Percentiles rank a stretch among this genome's conserved stretches.
Conservation (phyloP, 64 coral and sea anemone species). For the Anthopleura sola region DNA sequence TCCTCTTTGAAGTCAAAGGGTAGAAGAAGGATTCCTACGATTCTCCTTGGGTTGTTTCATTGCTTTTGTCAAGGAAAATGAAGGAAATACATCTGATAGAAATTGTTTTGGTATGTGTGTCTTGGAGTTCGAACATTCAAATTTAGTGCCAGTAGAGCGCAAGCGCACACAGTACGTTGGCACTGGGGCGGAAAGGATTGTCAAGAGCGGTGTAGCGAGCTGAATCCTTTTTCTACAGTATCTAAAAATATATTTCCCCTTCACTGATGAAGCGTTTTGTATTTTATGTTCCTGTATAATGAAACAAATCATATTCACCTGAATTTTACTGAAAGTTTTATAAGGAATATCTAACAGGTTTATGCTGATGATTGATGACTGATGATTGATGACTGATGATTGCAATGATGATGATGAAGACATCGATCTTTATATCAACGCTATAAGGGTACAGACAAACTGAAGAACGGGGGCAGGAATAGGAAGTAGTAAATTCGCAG, state of each 20-base stretch:
- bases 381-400: no score
- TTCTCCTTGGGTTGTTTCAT: neutral
- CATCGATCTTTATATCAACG: no score
- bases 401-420: no score
- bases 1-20: neutral
- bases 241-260: neutral
- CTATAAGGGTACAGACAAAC: no score
- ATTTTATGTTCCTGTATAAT: neutral
- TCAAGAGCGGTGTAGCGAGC: neutral
- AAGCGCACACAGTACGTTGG: neutral
- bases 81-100: slow-evolving; percentile 12
- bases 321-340: no score
- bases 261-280: neutral
- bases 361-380: no score
- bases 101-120: slow-evolving; percentile 11
- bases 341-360: no score
- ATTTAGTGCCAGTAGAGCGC: slow-evolving; percentile 15
- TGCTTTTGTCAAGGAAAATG: slow-evolving; percentile 10
- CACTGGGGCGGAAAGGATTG: neutral
- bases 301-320: neutral
- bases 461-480: no score
- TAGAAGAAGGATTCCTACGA: neutral
- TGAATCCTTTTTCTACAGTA: neutral
- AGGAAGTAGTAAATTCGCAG: no score
- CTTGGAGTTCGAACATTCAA: slow-evolving; percentile 22